Evolutionary conservation across 2,113 vertebrate species (phyloP), one percentile per base, ranked within the genome.

Genomic region (Ellobius talpinus): DNA sequence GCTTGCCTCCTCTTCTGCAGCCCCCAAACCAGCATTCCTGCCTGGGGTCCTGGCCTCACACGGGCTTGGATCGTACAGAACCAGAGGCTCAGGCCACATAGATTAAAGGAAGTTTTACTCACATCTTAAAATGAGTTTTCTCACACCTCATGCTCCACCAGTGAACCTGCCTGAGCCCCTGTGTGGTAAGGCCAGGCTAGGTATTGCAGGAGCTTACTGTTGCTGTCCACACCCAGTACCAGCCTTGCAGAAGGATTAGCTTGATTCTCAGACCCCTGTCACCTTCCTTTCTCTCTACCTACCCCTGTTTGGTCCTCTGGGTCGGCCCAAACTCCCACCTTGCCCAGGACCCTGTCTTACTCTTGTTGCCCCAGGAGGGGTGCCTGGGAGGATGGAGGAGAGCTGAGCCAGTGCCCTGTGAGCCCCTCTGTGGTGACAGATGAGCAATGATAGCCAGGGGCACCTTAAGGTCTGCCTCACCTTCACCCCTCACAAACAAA

Each of bases 401-500:
- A n/a, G 19, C 63, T 29, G 6, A 26, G 36, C 47, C 72, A 50
- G 33, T 61, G 78, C 84, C 47, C 85, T 23, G 3, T 55, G 42
- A 50, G 16, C 63, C 1, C 3, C 13, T 42, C 0, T 29, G 17
- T 17, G 24, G 61, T 74, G 21, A 4, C 84, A 50, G 3, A 8
- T 33, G 33, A 85, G 39, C 45, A 74, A 58, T 81, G 79, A 94
- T 91, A 16, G 58, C 29, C 19, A 52, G 5, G 33, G 66, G 31
- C 19, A n/a, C 47, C 36, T 11, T n/a, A 55, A 36, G n/a, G 86
- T 36, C 66, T 2, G 14, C 47, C 63, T 19, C n/a, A 45, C 16
- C 74, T n/a, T 94, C 45, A 65, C 68, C 36, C 63, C 81, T 24
- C 17, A 65, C 76, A 96, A 82, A 91, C 91, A 96, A 82, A 91